Evolutionary conservation across 2,113 vertebrate genomes (phyloP).

Genomic region (Tupaia tana): DNA sequence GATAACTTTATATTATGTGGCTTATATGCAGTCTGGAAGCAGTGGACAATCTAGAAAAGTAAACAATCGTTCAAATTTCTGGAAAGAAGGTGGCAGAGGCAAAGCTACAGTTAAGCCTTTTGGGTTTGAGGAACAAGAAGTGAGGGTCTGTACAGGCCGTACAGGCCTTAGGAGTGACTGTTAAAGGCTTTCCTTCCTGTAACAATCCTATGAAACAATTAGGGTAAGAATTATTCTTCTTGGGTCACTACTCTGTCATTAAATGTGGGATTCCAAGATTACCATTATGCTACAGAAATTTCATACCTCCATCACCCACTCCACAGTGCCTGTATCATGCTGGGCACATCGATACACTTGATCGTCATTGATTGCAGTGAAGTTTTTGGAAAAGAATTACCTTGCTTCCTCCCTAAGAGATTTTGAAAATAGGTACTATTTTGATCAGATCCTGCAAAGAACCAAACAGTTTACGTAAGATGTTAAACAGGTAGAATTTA

Average conservation of each 20-base stretch:
- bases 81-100: not conserved
- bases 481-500: not conserved
- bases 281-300: not conserved
- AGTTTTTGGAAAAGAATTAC: not conserved
- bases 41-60: not conserved
- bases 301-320: fast-evolving
- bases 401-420: not conserved
- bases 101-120: not conserved
- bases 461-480: not conserved
- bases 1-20: not conserved
- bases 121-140: not conserved
- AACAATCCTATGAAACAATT: not conserved
- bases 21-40: slow-evolving; percentile 24
- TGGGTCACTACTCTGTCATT: not conserved
- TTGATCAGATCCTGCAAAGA: not conserved
- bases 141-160: no score
- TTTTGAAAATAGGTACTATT: not conserved
- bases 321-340: not conserved
- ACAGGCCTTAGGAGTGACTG: not conserved
- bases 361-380: not conserved
- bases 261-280: not conserved
- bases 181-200: not conserved
- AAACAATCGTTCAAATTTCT: not conserved
- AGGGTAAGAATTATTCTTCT: not conserved
- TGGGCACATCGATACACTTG: not conserved